phyloP scores from a whole-genome alignment of 2,888 invertebrate species.

The Aproaerema taeniolella region DNA sequence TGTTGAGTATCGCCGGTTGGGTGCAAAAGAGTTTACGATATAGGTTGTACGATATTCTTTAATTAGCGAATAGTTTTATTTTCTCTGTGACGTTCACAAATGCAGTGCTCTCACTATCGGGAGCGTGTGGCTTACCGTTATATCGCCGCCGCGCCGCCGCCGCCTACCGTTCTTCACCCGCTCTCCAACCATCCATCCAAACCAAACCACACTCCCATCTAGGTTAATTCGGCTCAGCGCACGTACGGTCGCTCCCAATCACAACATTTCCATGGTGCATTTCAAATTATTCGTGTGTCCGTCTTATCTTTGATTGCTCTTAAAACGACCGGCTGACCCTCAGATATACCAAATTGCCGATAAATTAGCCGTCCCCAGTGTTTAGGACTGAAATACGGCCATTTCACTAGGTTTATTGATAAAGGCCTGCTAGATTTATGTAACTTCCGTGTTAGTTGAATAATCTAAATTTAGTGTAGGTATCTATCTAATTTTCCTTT shows the following conservation, averaged over 20 bases:
- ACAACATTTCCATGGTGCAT: conserved; percentile 26
- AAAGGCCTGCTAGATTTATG: conserved; percentile 30
- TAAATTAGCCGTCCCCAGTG: conserved; percentile 25
- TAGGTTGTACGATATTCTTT: too few relatives aligned
- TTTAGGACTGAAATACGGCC: conserved; percentile 23
- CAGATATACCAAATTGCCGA: conserved; percentile 14
- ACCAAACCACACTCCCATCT: conserved; percentile 26
- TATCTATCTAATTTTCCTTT: conserved; percentile 31
- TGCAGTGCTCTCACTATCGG: conserved; percentile 30
- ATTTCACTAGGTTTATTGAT: conserved; percentile 32
- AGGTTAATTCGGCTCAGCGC: conserved; percentile 31
- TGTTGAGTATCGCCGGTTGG: too few relatives aligned
- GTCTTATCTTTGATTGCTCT: conserved; percentile 21
- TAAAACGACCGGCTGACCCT: conserved; percentile 22
- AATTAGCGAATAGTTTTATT: too few relatives aligned
- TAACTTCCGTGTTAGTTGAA: conserved; percentile 31
- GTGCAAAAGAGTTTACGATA: too few relatives aligned
- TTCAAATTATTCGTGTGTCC: conserved; percentile 31
- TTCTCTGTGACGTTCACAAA: conserved; percentile 40
- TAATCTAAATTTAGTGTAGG: conserved; percentile 32
- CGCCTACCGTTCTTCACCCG: not conserved
- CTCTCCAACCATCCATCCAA: conserved; percentile 19
- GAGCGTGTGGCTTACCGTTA: conserved; percentile 31
- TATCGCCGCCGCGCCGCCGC: too few relatives aligned
- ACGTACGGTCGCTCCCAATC: conserved; percentile 29